These are phyloP conservation scores for Drosophila sordidula DNA, from an alignment of 2,888 invertebrate genomes.

Conservation along the genomic window DNA sequence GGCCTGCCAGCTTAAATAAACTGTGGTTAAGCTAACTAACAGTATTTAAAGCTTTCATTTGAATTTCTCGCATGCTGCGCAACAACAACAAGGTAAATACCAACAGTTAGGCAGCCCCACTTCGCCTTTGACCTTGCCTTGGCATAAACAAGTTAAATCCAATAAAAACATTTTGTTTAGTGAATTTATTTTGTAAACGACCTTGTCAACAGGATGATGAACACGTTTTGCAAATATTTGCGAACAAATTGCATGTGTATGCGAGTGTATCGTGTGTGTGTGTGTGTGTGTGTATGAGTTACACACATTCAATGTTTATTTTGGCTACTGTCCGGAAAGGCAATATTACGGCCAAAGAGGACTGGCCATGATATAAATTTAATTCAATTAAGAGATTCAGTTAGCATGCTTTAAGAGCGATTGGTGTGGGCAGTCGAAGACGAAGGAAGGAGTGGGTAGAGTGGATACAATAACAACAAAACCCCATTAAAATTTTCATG, in stretches of 20 bases:
- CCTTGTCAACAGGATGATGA: slow-evolving; percentile 76
- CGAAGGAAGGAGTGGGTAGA: not conserved
- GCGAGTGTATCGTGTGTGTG: slow-evolving; percentile 16
- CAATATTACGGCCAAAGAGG: slow-evolving; percentile 2
- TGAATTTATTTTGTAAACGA: slow-evolving; percentile 71
- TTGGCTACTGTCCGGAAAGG: slow-evolving; percentile 26
- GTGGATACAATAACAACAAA: slow-evolving; percentile 39
- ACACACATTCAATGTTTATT: slow-evolving; percentile 43
- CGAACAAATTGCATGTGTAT: slow-evolving; percentile 24
- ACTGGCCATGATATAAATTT: slow-evolving; percentile 46
- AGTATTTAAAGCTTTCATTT: slow-evolving; percentile 14
- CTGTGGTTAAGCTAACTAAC: not conserved
- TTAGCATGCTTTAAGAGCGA: slow-evolving; percentile 26
- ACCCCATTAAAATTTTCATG: slow-evolving; percentile 60
- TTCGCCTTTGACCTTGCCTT: slow-evolving; percentile 35
- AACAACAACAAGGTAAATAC: slow-evolving; percentile 12
- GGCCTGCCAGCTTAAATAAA: not conserved
- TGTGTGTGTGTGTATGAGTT: slow-evolving; percentile 23
- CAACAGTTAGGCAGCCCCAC: not conserved
- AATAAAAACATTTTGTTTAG: slow-evolving; percentile 72
- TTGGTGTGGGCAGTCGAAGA: not conserved
- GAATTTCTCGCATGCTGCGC: slow-evolving; percentile 11
- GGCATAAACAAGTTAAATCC: slow-evolving; percentile 63
- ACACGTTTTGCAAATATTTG: slow-evolving; percentile 74
- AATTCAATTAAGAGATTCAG: slow-evolving; percentile 57